Percentiles rank a stretch among this genome's conserved stretches.
Evolutionary conservation across 2,113 vertebrate species (phyloP).

Genomic region (Phoenicopterus ruber): DNA sequence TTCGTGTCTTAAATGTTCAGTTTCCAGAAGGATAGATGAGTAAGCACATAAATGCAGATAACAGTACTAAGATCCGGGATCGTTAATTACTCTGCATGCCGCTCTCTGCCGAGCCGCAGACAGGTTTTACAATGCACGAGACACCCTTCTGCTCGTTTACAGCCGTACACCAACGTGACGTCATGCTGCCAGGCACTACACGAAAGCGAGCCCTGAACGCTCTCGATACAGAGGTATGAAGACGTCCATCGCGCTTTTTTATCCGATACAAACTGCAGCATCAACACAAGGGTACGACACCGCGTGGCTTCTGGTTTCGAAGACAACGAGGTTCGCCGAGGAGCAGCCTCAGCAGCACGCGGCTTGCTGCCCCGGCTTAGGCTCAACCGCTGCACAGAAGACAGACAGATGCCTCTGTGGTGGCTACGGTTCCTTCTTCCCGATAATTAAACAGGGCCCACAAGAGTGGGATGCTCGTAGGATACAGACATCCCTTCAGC

Average conservation of each 20-base stretch:
- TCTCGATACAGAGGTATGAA: too few species aligned
- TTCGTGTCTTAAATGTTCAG: background rate
- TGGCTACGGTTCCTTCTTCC: accelerated
- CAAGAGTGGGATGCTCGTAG: background rate
- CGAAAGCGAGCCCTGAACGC: background rate
- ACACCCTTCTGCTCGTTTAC: background rate
- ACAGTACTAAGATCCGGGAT: background rate
- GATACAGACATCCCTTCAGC: background rate
- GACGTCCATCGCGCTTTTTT: background rate
- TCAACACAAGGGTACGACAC: background rate
- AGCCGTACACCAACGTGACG: background rate
- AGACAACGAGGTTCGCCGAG: background rate
- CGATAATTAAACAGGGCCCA: background rate
- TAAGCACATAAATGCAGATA: background rate
- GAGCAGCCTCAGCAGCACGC: accelerated
- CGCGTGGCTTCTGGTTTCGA: background rate
- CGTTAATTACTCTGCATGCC: accelerated
- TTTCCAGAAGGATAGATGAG: background rate
- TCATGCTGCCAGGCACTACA: accelerated
- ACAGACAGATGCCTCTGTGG: accelerated
- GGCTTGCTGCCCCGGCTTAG: background rate
- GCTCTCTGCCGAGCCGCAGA: background rate
- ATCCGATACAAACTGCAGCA: background rate
- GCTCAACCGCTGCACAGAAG: background rate
- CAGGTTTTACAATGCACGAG: accelerated